Conservation (phyloP, 2,797 vertebrate genomes). For the Ataeniobius toweri region DNA sequence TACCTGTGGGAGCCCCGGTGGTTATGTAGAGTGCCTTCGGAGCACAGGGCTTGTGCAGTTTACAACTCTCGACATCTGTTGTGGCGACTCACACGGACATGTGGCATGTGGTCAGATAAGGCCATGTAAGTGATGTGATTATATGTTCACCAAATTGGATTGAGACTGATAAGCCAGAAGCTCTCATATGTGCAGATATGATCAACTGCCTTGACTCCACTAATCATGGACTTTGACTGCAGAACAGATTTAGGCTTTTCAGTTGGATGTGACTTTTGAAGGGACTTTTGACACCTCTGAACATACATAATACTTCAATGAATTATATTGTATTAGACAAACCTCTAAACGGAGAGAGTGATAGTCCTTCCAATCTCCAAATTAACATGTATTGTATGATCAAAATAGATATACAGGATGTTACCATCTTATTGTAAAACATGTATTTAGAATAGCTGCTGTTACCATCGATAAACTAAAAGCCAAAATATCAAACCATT, state of each 20-base stretch:
- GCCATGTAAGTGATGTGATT: constrained; percentile 46
- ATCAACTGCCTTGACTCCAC: constrained; percentile 16
- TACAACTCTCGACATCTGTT: constrained; percentile 12
- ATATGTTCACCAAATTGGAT: constrained; percentile 53
- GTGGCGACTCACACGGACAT: constrained; percentile 14
- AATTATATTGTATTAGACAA: background rate
- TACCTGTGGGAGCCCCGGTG: constrained; percentile 6
- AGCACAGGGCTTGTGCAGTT: background rate
- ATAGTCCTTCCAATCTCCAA: background rate
- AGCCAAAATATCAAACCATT: too few relatives aligned
- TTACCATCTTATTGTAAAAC: too few relatives aligned
- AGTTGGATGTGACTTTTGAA: background rate
- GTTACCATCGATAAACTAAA: too few relatives aligned
- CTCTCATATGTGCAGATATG: constrained; percentile 14
- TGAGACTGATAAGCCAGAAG: constrained; percentile 38
- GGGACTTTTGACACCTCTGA: background rate
- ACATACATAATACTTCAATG: background rate
- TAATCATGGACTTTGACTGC: constrained; percentile 14
- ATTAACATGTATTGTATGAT: too few relatives aligned
- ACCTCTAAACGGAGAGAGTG: background rate
- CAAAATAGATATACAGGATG: too few relatives aligned
- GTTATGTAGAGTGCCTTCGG: background rate
- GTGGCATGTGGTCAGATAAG: constrained; percentile 39
- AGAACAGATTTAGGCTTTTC: constrained; percentile 29
- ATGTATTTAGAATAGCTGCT: too few relatives aligned